Evolutionary conservation across 2,797 vertebrate genomes (phyloP).

Genomic region (Epinephelus awoara): DNA sequence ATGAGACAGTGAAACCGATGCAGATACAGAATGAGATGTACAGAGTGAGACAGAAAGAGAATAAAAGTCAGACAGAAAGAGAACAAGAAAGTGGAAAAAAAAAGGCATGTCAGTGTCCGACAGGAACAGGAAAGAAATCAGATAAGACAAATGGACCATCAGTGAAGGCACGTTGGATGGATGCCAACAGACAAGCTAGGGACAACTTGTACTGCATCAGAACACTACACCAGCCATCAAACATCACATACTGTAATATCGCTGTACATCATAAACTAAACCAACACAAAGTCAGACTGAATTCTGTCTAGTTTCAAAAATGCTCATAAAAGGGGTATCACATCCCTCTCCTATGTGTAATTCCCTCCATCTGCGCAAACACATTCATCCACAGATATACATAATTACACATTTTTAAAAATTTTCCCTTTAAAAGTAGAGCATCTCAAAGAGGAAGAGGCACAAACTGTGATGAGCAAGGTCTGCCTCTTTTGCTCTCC

Average conservation of each 20-base stretch:
- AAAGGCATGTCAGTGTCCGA: slow-evolving; percentile 50
- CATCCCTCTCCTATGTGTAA: not conserved
- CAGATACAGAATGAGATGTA: slow-evolving; percentile 10
- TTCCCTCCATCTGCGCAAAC: not conserved
- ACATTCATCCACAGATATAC: not conserved
- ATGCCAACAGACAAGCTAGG: slow-evolving; percentile 61
- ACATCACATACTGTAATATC: slow-evolving; percentile 26
- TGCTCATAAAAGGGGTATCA: not conserved
- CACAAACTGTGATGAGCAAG: slow-evolving; percentile 35
- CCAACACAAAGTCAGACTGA: not conserved
- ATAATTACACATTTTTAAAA: not conserved
- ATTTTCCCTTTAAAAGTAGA: not conserved
- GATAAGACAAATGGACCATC: slow-evolving; percentile 71
- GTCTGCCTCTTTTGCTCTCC: slow-evolving; percentile 55
- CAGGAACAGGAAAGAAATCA: slow-evolving; percentile 55
- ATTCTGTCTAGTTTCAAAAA: not conserved
- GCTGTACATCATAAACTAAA: slow-evolving; percentile 6
- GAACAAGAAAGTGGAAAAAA: slow-evolving; percentile 27
- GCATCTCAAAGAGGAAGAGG: slow-evolving; percentile 11
- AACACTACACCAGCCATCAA: slow-evolving; percentile 45
- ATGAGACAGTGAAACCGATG: not conserved
- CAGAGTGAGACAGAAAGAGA: slow-evolving; percentile 1
- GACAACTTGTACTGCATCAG: slow-evolving; percentile 57
- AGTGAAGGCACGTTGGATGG: slow-evolving; percentile 50
- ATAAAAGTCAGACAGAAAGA: slow-evolving; percentile 26